Evolutionary conservation across 1,140 invertebrate genomes (phyloP).

Genomic region (Geopemphigus sp.): DNA sequence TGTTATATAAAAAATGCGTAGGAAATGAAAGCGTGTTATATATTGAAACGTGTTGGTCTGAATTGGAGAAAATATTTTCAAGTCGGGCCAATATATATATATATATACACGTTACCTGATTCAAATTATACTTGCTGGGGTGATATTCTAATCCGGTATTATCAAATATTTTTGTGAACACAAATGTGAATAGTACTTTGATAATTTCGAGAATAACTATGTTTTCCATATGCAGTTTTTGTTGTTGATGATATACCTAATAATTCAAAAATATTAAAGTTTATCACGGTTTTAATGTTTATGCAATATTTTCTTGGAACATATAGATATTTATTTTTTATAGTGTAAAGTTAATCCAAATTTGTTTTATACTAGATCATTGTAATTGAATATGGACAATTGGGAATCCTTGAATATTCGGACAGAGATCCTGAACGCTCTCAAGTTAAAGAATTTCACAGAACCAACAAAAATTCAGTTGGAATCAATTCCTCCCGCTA

Average conservation of each 20-base stretch:
- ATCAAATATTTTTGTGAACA: neutral
- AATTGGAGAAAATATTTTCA: too few relatives aligned
- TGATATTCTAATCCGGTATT: too few relatives aligned
- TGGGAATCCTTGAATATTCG: constrained; percentile 34
- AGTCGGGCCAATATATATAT: too few relatives aligned
- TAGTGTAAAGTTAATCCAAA: neutral
- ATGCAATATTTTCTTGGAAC: neutral
- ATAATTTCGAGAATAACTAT: too few relatives aligned
- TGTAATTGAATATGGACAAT: neutral
- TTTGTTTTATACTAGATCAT: neutral
- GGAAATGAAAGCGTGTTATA: neutral
- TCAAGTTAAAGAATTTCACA: constrained; percentile 28
- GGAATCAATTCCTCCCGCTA: constrained; percentile 67
- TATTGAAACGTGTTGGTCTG: too few relatives aligned
- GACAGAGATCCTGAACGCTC: constrained; percentile 31
- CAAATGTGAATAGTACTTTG: neutral
- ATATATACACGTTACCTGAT: too few relatives aligned
- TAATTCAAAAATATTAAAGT: neutral
- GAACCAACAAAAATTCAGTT: constrained; percentile 32
- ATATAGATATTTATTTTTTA: neutral
- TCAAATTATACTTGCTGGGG: too few relatives aligned
- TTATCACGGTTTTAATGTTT: neutral
- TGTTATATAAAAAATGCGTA: neutral
- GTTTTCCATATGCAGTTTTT: neutral
- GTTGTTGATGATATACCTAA: neutral